phyloP scores from a whole-genome alignment of 2,113 vertebrate species.

The Pavo muticus region DNA sequence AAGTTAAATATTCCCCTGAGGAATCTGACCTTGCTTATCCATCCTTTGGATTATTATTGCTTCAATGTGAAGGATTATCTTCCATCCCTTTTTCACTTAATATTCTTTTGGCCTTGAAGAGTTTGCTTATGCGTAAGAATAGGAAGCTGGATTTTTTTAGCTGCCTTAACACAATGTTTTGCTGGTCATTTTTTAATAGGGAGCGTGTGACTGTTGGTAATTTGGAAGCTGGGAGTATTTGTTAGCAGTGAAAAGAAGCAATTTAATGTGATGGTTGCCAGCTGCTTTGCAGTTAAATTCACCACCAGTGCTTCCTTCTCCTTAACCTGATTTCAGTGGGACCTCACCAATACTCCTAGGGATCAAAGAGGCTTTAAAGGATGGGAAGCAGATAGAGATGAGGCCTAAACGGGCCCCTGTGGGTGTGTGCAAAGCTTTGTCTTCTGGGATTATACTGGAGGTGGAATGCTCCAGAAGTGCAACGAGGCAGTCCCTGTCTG shows the following conservation, averaged over 20 bases:
- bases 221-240: neutral
- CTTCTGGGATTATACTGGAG: neutral
- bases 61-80: neutral
- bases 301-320: neutral
- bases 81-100: neutral
- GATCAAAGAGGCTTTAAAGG: neutral
- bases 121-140: neutral
- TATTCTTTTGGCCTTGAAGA: neutral
- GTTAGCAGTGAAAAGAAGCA: neutral
- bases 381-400: neutral
- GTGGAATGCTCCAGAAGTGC: neutral
- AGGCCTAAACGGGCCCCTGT: neutral
- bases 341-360: neutral
- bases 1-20: neutral
- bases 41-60: neutral
- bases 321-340: neutral
- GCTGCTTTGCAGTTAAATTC: neutral
- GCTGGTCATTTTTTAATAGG: neutral
- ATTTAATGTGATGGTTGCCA: neutral
- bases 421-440: neutral
- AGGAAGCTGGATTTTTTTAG: neutral
- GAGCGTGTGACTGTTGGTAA: neutral
- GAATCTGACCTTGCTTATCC: slow-evolving; percentile 2
- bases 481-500: neutral
- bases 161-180: neutral